Evolutionary conservation across 2,797 vertebrate species (phyloP).

Genomic region (Poecile montanus): DNA sequence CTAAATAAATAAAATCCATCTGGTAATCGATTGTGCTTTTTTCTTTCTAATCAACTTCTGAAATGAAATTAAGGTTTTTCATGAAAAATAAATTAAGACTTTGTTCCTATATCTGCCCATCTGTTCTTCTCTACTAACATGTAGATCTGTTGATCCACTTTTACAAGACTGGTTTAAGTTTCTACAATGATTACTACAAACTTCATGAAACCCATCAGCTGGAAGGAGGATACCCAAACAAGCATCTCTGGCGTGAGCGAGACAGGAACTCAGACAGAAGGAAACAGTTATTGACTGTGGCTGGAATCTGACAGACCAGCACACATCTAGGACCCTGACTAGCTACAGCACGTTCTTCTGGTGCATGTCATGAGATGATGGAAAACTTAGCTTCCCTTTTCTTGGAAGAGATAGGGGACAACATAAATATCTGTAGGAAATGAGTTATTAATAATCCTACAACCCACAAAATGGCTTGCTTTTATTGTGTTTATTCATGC

Average conservation of each 20-base stretch:
- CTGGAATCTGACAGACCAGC: neutral
- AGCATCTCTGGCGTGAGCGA: neutral
- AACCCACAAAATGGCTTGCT: neutral
- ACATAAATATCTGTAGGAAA: neutral
- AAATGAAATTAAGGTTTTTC: neutral
- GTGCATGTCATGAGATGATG: neutral
- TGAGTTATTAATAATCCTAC: neutral
- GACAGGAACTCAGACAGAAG: neutral
- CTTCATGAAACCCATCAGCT: neutral
- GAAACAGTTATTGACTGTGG: neutral
- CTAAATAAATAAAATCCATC: neutral
- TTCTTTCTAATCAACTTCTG: neutral
- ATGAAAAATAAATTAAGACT: neutral
- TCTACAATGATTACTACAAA: neutral
- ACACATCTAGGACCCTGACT: neutral
- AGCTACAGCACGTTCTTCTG: neutral
- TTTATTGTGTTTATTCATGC: neutral
- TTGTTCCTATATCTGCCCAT: neutral
- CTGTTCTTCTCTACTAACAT: neutral
- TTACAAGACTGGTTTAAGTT: neutral
- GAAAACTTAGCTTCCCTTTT: neutral
- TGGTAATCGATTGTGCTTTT: neutral
- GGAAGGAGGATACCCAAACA: neutral
- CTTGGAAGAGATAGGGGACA: neutral
- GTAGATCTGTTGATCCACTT: neutral